Conservation (phyloP, 1,140 invertebrate genomes). For the Meteorus sp. region DNA sequence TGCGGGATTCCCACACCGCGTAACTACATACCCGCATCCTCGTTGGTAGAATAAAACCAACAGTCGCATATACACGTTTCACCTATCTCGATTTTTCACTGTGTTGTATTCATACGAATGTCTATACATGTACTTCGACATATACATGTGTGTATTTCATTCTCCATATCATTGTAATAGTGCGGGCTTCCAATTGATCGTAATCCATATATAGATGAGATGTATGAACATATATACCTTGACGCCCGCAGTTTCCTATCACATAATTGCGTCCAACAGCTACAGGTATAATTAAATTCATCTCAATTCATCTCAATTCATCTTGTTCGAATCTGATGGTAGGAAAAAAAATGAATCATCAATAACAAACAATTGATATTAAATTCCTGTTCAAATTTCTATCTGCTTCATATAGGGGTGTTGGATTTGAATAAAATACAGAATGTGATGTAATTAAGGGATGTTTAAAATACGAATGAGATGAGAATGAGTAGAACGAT, state of each 20-base stretch:
- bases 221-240: background rate
- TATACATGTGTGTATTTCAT: slow-evolving; percentile 1
- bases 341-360: background rate
- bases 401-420: too few relatives aligned
- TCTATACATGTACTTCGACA: background rate
- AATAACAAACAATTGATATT: background rate
- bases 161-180: background rate
- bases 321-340: slow-evolving; percentile 2
- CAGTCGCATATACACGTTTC: background rate
- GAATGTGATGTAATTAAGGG: too few relatives aligned
- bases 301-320: slow-evolving; percentile 6
- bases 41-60: slow-evolving; percentile 26
- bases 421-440: too few relatives aligned
- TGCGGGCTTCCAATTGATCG: slow-evolving; percentile 17
- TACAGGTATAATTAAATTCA: too few relatives aligned
- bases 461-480: slow-evolving; percentile 7
- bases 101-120: background rate
- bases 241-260: slow-evolving; percentile 10
- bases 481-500: slow-evolving; percentile 9
- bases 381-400: too few relatives aligned
- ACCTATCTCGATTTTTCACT: background rate
- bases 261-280: background rate
- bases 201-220: slow-evolving; percentile 1
- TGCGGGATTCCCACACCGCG: slow-evolving; percentile 41
- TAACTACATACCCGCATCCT: slow-evolving; percentile 47